These are phyloP conservation scores for Malurus splendens DNA, from an alignment of 2,797 vertebrate species.

Conservation along the genomic window DNA sequence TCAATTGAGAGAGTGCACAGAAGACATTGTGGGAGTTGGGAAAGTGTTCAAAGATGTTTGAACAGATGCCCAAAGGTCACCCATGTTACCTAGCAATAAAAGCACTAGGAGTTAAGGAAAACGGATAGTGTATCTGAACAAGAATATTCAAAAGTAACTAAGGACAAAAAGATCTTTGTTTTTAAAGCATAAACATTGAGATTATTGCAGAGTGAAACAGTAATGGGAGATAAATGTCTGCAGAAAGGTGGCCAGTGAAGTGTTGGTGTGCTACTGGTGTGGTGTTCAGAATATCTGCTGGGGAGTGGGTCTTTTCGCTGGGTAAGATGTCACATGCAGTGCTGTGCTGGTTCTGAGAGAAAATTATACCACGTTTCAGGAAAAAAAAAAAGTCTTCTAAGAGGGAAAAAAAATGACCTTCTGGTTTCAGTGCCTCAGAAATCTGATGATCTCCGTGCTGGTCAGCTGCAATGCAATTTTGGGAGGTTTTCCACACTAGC, in stretches of 20 bases:
- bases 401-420: not conserved
- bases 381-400: not conserved
- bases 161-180: not conserved
- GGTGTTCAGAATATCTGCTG: fast-evolving
- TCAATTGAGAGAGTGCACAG: not conserved
- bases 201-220: not conserved
- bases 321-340: not conserved
- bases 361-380: not conserved
- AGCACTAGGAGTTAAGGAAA: not conserved
- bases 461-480: not conserved
- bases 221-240: not conserved
- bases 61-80: constrained; percentile 26
- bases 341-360: not conserved
- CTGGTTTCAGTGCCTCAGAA: not conserved
- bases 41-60: not conserved
- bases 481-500: not conserved
- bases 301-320: not conserved
- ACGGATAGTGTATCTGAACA: not conserved
- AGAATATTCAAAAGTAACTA: not conserved
- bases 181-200: not conserved
- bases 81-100: not conserved
- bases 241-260: not conserved
- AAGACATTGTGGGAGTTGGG: not conserved
- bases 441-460: not conserved
- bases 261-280: not conserved